Percentiles rank a stretch among this genome's conserved stretches.
Conservation (phyloP, 2,797 vertebrate species). For the Labeo calbasu region DNA sequence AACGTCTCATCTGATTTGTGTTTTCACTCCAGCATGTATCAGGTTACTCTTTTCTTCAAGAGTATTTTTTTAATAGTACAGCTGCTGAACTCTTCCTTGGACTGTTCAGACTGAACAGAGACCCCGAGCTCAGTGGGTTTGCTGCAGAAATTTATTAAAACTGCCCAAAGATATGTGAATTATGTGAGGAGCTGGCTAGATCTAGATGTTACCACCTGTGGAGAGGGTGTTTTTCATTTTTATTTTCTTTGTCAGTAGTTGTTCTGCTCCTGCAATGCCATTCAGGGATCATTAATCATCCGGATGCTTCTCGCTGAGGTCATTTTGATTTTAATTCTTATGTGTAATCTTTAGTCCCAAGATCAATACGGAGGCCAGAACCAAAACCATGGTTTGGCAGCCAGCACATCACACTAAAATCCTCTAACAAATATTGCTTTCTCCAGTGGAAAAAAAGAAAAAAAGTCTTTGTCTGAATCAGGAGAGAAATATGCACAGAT, state of each 20-base stretch:
- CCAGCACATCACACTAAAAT: background rate
- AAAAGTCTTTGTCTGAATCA: background rate
- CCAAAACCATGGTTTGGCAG: background rate
- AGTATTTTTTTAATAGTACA: conserved; percentile 56
- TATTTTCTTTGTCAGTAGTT: conserved; percentile 37
- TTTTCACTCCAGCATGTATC: conserved; percentile 52
- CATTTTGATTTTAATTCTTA: background rate
- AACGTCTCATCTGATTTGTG: conserved; percentile 51
- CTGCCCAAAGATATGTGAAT: conserved; percentile 50
- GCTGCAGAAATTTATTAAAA: conserved; percentile 56
- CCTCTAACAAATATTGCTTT: background rate
- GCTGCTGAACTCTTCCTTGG: conserved; percentile 47
- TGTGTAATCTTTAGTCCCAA: conserved; percentile 4
- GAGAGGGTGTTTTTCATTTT: conserved; percentile 49
- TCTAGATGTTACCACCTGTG: conserved; percentile 54
- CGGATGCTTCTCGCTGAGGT: conserved; percentile 71
- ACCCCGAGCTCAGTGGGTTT: conserved; percentile 55
- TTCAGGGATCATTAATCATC: conserved; percentile 79
- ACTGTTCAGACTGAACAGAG: conserved; percentile 39
- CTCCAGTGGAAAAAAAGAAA: background rate
- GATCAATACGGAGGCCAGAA: background rate
- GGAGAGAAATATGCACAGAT: background rate
- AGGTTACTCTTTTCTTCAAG: conserved; percentile 51
- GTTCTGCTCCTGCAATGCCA: conserved; percentile 53
- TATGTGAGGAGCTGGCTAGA: conserved; percentile 47